Percentiles rank a stretch among this genome's conserved stretches.
Conservation (phyloP, 2,797 vertebrate genomes). For the Notolabrus celidotus region DNA sequence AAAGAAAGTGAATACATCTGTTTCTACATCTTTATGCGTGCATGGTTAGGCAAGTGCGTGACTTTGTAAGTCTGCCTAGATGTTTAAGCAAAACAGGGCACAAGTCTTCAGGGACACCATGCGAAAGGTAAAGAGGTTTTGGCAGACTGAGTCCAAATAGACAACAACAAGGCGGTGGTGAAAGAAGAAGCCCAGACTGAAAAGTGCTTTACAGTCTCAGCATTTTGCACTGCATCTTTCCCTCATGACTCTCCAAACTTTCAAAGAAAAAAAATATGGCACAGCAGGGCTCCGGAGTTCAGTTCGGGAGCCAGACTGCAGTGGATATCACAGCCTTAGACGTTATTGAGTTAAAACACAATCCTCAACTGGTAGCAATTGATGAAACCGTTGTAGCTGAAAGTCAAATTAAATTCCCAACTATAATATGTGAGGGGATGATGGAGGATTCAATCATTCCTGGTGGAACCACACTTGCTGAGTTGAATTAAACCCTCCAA, state of each 20-base stretch:
- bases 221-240: slow-evolving; percentile 45
- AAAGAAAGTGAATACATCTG: slow-evolving; percentile 22
- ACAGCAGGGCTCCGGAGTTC: slow-evolving; percentile 32
- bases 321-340: slow-evolving; percentile 22
- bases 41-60: neutral
- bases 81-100: slow-evolving; percentile 33
- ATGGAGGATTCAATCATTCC: slow-evolving; percentile 49
- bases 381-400: slow-evolving; percentile 30
- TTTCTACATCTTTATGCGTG: slow-evolving; percentile 2
- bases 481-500: slow-evolving; percentile 37
- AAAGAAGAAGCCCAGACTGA: slow-evolving; percentile 42
- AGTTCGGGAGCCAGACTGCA: slow-evolving; percentile 16
- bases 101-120: slow-evolving; percentile 36
- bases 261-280: slow-evolving; percentile 29
- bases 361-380: slow-evolving; percentile 29
- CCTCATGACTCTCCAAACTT: slow-evolving; percentile 42
- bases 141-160: slow-evolving; percentile 34
- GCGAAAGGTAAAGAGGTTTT: slow-evolving; percentile 41
- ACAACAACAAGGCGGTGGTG: slow-evolving; percentile 55
- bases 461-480: slow-evolving; percentile 15
- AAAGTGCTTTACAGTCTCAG: slow-evolving; percentile 45
- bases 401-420: slow-evolving; percentile 45
- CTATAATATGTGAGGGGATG: slow-evolving; percentile 29
- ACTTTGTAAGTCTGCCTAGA: slow-evolving; percentile 5
- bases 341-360: slow-evolving; percentile 42